Percentiles rank a stretch among this genome's conserved stretches.
These are phyloP conservation scores for Hepsetus odoe DNA, from an alignment of 2,113 vertebrate genomes.

Conservation along the genomic window DNA sequence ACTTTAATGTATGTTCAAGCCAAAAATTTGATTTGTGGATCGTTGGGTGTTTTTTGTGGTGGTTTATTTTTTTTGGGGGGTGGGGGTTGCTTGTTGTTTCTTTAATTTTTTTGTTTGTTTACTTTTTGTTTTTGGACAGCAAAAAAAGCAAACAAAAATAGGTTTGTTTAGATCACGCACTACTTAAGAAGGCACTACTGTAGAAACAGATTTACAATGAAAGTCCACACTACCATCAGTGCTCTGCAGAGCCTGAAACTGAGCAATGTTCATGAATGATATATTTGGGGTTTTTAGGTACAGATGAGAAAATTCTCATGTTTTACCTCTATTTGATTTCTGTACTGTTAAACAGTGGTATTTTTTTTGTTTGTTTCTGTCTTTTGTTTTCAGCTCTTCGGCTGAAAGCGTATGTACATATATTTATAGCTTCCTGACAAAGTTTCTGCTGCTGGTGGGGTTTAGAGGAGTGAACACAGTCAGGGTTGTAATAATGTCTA, in stretches of 20 bases:
- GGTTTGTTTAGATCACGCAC: conserved; percentile 14
- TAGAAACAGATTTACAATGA: neutral
- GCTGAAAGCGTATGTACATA: conserved; percentile 47
- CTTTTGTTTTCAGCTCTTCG: conserved; percentile 35
- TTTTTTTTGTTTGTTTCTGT: conserved; percentile 9
- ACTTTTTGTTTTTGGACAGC: no score
- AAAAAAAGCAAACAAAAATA: no score
- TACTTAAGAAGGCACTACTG: conserved; percentile 29
- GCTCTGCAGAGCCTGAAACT: conserved; percentile 14
- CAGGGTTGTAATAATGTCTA: conserved; percentile 30
- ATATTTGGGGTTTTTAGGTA: conserved; percentile 12
- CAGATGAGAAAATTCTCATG: conserved; percentile 13
- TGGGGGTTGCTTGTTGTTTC: no score
- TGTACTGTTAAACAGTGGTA: conserved; percentile 62
- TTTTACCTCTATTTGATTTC: conserved; percentile 1
- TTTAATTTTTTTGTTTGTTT: no score
- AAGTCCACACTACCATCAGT: conserved; percentile 1
- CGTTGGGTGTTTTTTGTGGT: conserved; percentile 11
- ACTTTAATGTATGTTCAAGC: conserved; percentile 29
- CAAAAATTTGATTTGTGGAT: conserved; percentile 43
- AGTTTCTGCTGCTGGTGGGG: conserved; percentile 67
- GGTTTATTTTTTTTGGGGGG: conserved; percentile 1
- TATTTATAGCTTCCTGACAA: conserved; percentile 62
- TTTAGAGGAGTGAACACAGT: conserved; percentile 40
- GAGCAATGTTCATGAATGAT: conserved; percentile 11